Base-by-base conservation (phyloP, 2,888 invertebrate species). In the Gibbula magus region DNA sequence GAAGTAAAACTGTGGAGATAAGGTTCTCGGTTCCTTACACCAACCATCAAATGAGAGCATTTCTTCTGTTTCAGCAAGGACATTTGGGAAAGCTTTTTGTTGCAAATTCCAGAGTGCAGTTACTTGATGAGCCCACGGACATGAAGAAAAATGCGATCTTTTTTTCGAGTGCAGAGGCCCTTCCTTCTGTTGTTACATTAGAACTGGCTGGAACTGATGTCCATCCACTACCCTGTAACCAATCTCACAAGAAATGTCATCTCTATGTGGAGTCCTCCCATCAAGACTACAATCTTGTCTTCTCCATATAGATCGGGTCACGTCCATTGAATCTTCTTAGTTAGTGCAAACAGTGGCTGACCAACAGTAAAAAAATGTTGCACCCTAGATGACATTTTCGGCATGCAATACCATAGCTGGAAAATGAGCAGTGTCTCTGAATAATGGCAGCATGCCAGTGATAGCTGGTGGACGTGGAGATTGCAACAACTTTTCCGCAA, bases 21-120 rank as follows among this genome's bases (percentile, higher is more conserved):
- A 7, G 10, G 10, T 20, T 29, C 10, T 70, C 13, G 16, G 32
- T 32, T 10, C 10, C 32, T 70, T 70, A 70, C 35, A 70, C 70
- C 70, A 70, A 70, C 25, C 70, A 70, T 70, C 70, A 70, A 70
- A 70, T 70, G 70, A 70, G 39, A 70, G 70, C 8, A 29, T 74
- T 18, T 74, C 74, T 45, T 35, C n/a, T 18, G 45, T 45, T 45
- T 74, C 51, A 35, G 39, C 51, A 45, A 45, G 74, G 51, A 45
- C 18, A 4, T 74, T 45, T 39, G 22, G 5, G 25, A 45, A 74
- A 45, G 74, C 18, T 45, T 45, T 74, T 3, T 74, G 74, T 45
- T 45, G 52, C 51, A 74, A 45, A 54, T 54, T 10, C 54, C 54
- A 54, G 8, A 54, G 54, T 35, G 35, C 35, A 5, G 35, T 8